Evolutionary conservation across 2,797 vertebrate species (phyloP).

Genomic region (Enteromius argenteus): DNA sequence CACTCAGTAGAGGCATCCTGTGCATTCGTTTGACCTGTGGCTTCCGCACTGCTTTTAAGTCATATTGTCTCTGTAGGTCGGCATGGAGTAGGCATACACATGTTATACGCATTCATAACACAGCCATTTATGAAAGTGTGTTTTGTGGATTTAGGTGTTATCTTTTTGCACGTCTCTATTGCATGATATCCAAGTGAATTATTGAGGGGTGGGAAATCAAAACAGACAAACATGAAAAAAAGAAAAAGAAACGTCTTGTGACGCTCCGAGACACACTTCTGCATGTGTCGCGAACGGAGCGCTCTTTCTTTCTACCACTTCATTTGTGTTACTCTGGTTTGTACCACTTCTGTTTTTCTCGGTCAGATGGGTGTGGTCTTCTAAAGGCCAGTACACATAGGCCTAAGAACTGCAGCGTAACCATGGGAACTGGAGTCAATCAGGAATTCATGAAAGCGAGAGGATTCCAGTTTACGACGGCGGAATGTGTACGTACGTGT

Average conservation of each 20-base stretch:
- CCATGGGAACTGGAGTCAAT: conserved; percentile 63
- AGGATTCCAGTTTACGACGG: conserved; percentile 38
- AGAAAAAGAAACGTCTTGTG: conserved; percentile 67
- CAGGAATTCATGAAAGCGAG: conserved; percentile 52
- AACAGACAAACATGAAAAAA: conserved; percentile 69
- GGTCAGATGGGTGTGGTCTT: conserved; percentile 43
- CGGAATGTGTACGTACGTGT: neutral
- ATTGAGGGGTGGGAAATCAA: conserved; percentile 69
- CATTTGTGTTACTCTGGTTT: conserved; percentile 50
- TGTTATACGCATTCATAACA: conserved; percentile 86
- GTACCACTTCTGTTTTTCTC: conserved; percentile 41
- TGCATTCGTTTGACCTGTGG: conserved; percentile 87
- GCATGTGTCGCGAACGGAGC: conserved; percentile 82
- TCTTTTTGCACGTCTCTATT: conserved; percentile 89
- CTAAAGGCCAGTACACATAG: conserved; percentile 71
- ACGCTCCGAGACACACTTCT: conserved; percentile 80
- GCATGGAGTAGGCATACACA: conserved; percentile 87
- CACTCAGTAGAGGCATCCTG: conserved; percentile 76
- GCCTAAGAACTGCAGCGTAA: conserved; percentile 53
- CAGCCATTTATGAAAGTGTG: conserved; percentile 85
- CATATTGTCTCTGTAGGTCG: conserved; percentile 86
- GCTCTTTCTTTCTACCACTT: conserved; percentile 63
- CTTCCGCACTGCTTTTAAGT: conserved; percentile 86
- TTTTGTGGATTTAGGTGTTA: conserved; percentile 87
- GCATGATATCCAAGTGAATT: conserved; percentile 87